These are phyloP conservation scores for Cantharis rustica DNA, from an alignment of 2,888 invertebrate genomes.

Conservation along the genomic window DNA sequence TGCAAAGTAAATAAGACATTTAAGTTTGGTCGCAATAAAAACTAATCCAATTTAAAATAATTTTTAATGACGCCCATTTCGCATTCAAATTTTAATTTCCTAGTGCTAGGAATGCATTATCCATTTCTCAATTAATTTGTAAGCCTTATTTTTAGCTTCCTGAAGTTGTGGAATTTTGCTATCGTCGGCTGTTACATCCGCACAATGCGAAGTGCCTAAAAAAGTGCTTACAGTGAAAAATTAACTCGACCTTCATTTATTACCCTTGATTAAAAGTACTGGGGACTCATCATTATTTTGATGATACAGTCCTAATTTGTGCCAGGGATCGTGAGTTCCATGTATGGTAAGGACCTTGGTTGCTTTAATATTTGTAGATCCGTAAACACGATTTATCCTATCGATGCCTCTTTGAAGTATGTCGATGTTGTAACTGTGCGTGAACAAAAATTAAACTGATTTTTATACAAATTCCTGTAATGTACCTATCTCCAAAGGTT, in stretches of 20 bases:
- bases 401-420: slow-evolving; percentile 65
- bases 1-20: background rate
- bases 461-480: background rate
- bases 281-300: slow-evolving; percentile 43
- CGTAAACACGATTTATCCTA: slow-evolving; percentile 61
- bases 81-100: background rate
- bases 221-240: background rate
- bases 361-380: slow-evolving; percentile 58
- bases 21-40: background rate
- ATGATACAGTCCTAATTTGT: slow-evolving; percentile 58
- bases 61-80: background rate
- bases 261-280: slow-evolving; percentile 38
- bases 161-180: background rate
- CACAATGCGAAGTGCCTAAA: slow-evolving; percentile 17
- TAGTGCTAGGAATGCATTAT: background rate
- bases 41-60: background rate
- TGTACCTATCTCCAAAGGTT: slow-evolving; percentile 62
- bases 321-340: slow-evolving; percentile 66
- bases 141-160: slow-evolving; percentile 1
- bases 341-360: slow-evolving; percentile 63
- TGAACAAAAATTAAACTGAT: background rate
- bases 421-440: slow-evolving; percentile 51
- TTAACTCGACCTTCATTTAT: background rate
- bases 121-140: slow-evolving; percentile 17
- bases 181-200: background rate